Base-by-base conservation (phyloP, 1,140 invertebrate species). In the Arion vulgaris region DNA sequence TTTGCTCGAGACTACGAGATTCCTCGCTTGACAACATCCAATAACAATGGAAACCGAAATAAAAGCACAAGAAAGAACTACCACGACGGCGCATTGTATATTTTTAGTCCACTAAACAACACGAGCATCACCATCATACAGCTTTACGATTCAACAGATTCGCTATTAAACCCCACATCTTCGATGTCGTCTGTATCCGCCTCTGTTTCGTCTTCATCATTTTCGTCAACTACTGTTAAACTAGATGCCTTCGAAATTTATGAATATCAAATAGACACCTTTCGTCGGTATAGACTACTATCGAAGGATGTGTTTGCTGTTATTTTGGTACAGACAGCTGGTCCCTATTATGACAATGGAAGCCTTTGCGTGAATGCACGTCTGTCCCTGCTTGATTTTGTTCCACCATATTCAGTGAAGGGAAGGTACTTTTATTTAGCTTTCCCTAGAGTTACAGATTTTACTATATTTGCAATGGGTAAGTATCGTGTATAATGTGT, bases 231-330 rank as follows among this genome's bases (percentile, higher is more conserved):
- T 28, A 79, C 5, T 1, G 41, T 79, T 79, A 36, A 57, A 36
- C 51, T 71, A 23, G 78, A 80, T 38, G 78, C 78, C 78, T 80
- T 80, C 32, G 78, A 80, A 32, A 80, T 80, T 17, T 53, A 71
- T 53, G 32, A 49, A 49, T 36, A 71, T 71, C 45, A 49, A 15
- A 71, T 80, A 26, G 62, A 69, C 41, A 45, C 62, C 13, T 32
- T 26, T 11, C 19, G 28, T 19, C 36, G 78, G 0, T 80, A 80
- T 28, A 51, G 51, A 26, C 57, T 78, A 1, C 53, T 66, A 23
- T 78, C 76, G 0, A 36, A 13, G 1, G 76, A 78, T 41, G 76
- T 78, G 26, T 78, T 78, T 34, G 76, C 38, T 23, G 57, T 78
- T 41, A n/a, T 78, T 34, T 57, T 66, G 34, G 9, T 78, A 2